These are phyloP conservation scores for Cynopterus sphinx DNA, from an alignment of 2,797 vertebrate species.

Conservation along the genomic window DNA sequence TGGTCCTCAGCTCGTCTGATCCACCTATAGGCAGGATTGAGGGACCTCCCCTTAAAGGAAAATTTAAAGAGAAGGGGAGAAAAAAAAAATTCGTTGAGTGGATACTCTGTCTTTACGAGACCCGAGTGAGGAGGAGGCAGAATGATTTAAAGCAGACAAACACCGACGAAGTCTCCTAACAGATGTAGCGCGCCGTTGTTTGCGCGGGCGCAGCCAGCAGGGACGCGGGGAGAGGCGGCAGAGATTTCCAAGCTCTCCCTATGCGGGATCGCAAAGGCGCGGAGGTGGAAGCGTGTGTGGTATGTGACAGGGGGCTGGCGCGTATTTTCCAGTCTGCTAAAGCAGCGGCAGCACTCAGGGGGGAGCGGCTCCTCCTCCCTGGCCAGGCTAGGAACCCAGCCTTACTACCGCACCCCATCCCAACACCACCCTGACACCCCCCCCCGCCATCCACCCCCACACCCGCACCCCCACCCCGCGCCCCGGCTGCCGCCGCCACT, in stretches of 20 bases:
- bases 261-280: background rate
- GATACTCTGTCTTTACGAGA: slow-evolving; percentile 30
- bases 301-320: background rate
- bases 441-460: background rate
- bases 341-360: background rate
- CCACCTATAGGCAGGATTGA: background rate
- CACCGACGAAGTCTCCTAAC: slow-evolving; percentile 41
- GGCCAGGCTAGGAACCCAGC: background rate
- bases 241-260: slow-evolving; percentile 69
- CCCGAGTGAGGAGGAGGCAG: background rate
- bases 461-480: slow-evolving; percentile 36
- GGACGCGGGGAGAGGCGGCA: background rate
- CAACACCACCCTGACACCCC: background rate
- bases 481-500: background rate
- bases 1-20: background rate
- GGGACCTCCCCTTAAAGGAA: background rate
- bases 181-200: slow-evolving; percentile 33
- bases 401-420: background rate
- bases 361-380: background rate
- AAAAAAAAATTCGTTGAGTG: background rate
- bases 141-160: slow-evolving; percentile 57
- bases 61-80: slow-evolving; percentile 45
- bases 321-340: slow-evolving; percentile 27
- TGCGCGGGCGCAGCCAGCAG: slow-evolving; percentile 4
- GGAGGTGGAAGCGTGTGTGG: background rate